A percentile compares a stretch with the other conserved stretches of the same genome.
Evolutionary conservation across 2,888 invertebrate species (phyloP).

Genomic region (Parnassius orleans): DNA sequence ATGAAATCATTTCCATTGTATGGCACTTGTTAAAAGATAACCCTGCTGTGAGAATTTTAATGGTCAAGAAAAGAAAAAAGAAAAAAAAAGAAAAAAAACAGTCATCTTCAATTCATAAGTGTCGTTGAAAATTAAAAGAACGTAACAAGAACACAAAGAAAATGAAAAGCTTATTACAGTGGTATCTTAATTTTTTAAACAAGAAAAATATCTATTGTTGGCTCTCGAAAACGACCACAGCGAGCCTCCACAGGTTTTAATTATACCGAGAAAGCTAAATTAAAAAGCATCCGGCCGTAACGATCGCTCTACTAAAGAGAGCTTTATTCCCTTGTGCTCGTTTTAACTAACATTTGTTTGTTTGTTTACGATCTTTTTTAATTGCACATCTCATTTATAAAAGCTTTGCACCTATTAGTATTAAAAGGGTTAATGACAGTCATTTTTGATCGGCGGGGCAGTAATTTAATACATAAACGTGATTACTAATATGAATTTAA

Average conservation of each 20-base stretch:
- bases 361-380: constrained; percentile 21
- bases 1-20: no score
- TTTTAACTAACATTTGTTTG: constrained; percentile 45
- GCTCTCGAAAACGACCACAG: constrained; percentile 50
- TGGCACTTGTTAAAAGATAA: no score
- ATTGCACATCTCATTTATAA: constrained; percentile 20
- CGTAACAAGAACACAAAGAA: constrained; percentile 18
- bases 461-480: no score
- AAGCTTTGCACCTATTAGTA: constrained; percentile 6
- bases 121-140: constrained; percentile 23
- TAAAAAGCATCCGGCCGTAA: constrained; percentile 69
- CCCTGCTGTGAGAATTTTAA: no score
- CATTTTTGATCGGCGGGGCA: no score
- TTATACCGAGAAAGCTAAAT: constrained; percentile 73
- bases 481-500: no score
- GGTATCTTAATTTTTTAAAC: constrained; percentile 31
- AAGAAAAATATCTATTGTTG: constrained; percentile 53
- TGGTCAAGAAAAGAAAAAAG: no score
- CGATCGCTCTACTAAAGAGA: constrained; percentile 55
- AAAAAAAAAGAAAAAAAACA: no score
- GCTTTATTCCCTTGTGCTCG: constrained; percentile 47
- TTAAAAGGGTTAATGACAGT: constrained; percentile 1
- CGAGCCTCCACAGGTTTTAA: constrained; percentile 65
- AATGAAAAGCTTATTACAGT: constrained; percentile 28
- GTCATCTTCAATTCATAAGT: not conserved